Evolutionary conservation across 2,113 vertebrate species (phyloP).

Genomic region (Telmatochromis bifrenatus): DNA sequence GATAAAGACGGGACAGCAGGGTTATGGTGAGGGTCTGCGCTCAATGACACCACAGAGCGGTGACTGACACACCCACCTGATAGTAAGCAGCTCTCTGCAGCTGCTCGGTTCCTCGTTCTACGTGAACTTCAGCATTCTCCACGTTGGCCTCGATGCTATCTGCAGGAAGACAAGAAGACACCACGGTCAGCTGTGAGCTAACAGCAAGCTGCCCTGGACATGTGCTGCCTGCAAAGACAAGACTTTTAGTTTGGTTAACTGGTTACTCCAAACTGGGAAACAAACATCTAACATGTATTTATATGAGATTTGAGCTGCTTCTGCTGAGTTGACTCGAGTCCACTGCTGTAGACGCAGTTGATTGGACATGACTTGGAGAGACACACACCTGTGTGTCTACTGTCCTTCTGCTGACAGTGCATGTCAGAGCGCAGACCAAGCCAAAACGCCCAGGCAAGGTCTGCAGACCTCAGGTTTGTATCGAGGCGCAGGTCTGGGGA

Average conservation of each 20-base stretch:
- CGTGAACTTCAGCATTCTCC: conserved; percentile 92
- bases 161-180: conserved; percentile 32
- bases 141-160: conserved; percentile 97
- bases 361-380: neutral
- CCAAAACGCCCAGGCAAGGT: rapidly evolving
- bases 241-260: neutral
- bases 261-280: neutral
- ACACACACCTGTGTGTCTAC: neutral
- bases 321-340: neutral
- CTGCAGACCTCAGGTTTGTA: neutral
- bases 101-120: conserved; percentile 87
- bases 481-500: rapidly evolving
- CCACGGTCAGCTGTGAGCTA: neutral
- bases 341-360: rapidly evolving
- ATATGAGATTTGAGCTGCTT: neutral
- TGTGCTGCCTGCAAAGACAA: neutral
- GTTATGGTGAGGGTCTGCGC: neutral
- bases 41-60: rapidly evolving
- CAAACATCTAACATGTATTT: neutral
- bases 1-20: neutral
- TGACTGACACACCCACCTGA: conserved; percentile 74
- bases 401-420: neutral
- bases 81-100: conserved; percentile 88
- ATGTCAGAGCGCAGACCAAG: neutral
- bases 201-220: neutral